Evolutionary conservation across 2,888 invertebrate species (phyloP), one percentile per base, ranked within the genome.

Genomic region (Acrocera orbiculus): DNA sequence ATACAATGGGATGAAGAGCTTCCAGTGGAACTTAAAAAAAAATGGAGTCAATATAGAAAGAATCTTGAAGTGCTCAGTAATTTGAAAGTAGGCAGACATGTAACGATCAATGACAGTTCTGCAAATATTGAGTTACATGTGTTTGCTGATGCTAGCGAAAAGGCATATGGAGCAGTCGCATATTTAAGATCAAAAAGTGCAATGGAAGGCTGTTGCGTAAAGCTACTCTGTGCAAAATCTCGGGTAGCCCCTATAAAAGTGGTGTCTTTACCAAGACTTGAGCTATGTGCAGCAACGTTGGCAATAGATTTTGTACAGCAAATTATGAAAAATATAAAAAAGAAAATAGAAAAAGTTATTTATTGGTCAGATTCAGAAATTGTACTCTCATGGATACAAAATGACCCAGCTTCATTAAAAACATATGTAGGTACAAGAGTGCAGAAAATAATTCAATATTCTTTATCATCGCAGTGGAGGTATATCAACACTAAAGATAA

Each of bases 71-170:
- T n/a, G n/a, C n/a, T n/a, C n/a, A n/a, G n/a, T n/a, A n/a, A n/a
- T n/a, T n/a, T n/a, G n/a, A n/a, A n/a, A n/a, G n/a, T n/a, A n/a
- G n/a, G n/a, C n/a, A n/a, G n/a, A n/a, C n/a, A n/a, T n/a, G n/a
- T n/a, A n/a, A n/a, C n/a, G n/a, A n/a, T n/a, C n/a, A n/a, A n/a
- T n/a, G n/a, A n/a, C n/a, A n/a, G n/a, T n/a, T n/a, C n/a, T 9
- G 4, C n/a, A 10, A 7, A 7, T 9, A 10, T 20, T 14, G 10
- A 24, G 16, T 16, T 32, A 5, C 26, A 19, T 17, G 32, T 10
- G 3, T 32, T 16, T 14, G n/a, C 32, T 9, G 32, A 32, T 32
- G 26, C 32, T n/a, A 23, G 15, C 17, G 26, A 32, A 14, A n/a
- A 11, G 13, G 32, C 26, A 27, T 32, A 32, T 20, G 32, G 26